Conservation (phyloP, 1,140 invertebrate species). For the Bombus pyrosoma region DNA sequence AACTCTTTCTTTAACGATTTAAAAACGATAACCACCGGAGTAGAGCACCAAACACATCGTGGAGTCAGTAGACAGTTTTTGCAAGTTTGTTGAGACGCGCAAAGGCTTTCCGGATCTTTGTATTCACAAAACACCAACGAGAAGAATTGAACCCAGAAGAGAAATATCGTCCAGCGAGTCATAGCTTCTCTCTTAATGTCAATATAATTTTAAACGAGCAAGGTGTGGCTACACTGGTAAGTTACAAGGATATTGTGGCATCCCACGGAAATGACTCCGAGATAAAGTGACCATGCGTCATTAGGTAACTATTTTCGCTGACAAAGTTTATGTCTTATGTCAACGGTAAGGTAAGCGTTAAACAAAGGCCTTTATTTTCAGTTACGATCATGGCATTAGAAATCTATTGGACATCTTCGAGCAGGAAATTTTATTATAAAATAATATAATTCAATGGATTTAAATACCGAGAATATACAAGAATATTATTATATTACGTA, state of each 20-base stretch:
- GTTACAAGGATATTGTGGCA: slow-evolving; percentile 70
- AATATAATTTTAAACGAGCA: slow-evolving; percentile 17
- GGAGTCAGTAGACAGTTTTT: slow-evolving; percentile 67
- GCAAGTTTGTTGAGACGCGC: slow-evolving; percentile 68
- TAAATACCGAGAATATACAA: neutral
- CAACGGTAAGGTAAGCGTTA: neutral
- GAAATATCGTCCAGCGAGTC: slow-evolving; percentile 9
- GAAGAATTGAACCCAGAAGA: slow-evolving; percentile 6
- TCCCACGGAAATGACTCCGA: slow-evolving; percentile 68
- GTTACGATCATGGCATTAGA: neutral
- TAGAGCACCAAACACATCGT: slow-evolving; percentile 73
- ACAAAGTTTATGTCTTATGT: neutral
- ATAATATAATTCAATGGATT: neutral
- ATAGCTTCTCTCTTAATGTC: neutral
- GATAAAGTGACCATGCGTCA: slow-evolving; percentile 69
- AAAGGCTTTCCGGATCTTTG: slow-evolving; percentile 64
- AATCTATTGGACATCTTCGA: neutral
- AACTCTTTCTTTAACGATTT: neutral
- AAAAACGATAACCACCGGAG: slow-evolving; percentile 58
- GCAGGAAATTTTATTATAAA: neutral
- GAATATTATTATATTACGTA: neutral
- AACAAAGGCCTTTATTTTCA: neutral
- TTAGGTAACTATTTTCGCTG: slow-evolving; percentile 53
- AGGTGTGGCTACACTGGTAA: neutral
- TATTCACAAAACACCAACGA: slow-evolving; percentile 22